Conservation (phyloP, 2,113 vertebrate species). For the Petroica traversi region DNA sequence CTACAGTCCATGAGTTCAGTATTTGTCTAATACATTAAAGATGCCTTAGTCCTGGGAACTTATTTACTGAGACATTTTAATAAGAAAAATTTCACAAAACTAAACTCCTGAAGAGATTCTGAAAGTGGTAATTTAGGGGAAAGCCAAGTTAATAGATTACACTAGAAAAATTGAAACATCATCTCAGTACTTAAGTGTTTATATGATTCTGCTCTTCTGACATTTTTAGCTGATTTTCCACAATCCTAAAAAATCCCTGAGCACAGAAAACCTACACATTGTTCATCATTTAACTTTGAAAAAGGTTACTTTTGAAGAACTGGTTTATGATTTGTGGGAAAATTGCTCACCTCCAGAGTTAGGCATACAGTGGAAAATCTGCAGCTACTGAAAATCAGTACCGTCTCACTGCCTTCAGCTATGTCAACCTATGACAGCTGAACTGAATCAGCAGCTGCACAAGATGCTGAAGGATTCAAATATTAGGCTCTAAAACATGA, state of each 20-base stretch:
- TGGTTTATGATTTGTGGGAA: neutral
- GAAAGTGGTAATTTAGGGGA: neutral
- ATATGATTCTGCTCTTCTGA: neutral
- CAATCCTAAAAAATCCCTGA: neutral
- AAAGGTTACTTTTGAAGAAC: neutral
- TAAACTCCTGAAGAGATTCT: neutral
- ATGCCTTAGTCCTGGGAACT: neutral
- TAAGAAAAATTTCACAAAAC: neutral
- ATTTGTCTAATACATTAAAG: neutral
- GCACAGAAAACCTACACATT: neutral
- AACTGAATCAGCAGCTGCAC: neutral
- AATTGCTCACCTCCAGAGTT: neutral
- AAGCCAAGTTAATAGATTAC: neutral
- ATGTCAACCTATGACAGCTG: accelerated
- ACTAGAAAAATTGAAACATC: neutral
- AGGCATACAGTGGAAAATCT: neutral
- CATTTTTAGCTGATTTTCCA: neutral
- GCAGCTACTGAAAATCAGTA: neutral
- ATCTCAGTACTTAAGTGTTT: neutral
- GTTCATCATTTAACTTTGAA: neutral
- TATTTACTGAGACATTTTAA: neutral
- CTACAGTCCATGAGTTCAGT: neutral
- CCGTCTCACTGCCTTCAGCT: neutral
- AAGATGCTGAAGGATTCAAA: neutral
- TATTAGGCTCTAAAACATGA: neutral